Evolutionary conservation across 2,888 invertebrate species (phyloP).

Genomic region (Glyphotaelius pellucidus): DNA sequence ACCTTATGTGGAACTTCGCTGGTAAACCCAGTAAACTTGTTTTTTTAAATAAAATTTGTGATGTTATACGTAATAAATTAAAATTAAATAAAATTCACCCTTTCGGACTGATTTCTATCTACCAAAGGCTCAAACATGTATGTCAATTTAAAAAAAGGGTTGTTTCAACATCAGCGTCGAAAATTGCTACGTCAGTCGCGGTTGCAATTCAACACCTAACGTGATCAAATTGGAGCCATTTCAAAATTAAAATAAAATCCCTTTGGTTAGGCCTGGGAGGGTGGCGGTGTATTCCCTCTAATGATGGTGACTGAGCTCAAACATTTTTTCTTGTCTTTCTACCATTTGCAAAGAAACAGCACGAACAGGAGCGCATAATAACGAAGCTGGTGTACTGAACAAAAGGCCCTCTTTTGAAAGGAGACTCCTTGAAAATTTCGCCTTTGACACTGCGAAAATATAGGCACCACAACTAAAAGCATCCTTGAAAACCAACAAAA

Average conservation of each 20-base stretch:
- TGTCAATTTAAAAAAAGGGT: background rate
- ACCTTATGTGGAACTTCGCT: too few species aligned
- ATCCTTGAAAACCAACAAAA: background rate
- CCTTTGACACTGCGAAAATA: background rate
- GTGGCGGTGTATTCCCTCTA: constrained; percentile 24
- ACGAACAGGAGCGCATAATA: constrained; percentile 56
- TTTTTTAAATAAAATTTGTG: too few species aligned
- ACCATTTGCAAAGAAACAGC: constrained; percentile 46
- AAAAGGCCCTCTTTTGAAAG: constrained; percentile 46
- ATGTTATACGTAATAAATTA: too few species aligned
- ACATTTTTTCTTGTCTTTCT: constrained; percentile 46
- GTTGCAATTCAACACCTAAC: background rate
- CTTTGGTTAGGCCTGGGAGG: constrained; percentile 19
- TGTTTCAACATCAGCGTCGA: background rate
- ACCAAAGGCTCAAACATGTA: background rate
- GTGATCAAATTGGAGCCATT: constrained; percentile 20
- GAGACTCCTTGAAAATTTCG: background rate
- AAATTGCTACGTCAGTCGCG: background rate
- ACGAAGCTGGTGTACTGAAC: constrained; percentile 52
- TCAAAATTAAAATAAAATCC: constrained; percentile 7
- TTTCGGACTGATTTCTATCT: background rate
- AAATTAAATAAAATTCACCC: too few species aligned
- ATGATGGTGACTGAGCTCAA: constrained; percentile 57
- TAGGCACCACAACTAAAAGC: background rate
- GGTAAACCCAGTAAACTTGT: too few species aligned